Base-by-base conservation (phyloP, 2,113 vertebrate genomes). In the Nanorana parkeri region DNA sequence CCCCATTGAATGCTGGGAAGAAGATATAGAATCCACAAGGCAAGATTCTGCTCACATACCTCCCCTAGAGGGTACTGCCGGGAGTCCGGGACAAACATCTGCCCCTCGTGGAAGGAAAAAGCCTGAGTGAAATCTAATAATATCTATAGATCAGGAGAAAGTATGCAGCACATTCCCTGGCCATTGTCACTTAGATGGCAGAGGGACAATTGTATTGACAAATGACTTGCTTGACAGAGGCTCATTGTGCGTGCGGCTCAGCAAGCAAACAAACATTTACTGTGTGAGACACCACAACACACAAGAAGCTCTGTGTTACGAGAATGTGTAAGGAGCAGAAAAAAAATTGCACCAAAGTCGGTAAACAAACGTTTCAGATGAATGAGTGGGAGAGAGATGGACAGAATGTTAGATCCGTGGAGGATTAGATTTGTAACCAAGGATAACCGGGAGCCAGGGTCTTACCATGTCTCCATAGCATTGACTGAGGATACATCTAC, bases 181-280 rank as follows among this genome's bases (percentile, higher is more conserved):
- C 52, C 69, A 81, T 56, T 47, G 66, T 68, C 78, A 58, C 68
- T 11, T 68, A 47, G 64, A 76, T 76, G 64, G 71, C 71, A 83
- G 7, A n/a, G 69, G 19, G 47, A 75, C 71, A 82, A 82, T 82
- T 26, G 28, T 16, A 82, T 56, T 41, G 26, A 82, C 80, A 83
- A 76, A 76, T 28, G 3, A 24, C 80, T 47, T 54, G 26, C 63
- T 51, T 58, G 67, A 83, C 80, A 83, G 63, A 76, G 80, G 28
- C 64, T 52, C 72, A 83, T 76, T 83, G 80, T 83, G 19, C 13
- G 26, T 16, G 21, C 32, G 3, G 23, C 47, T 17, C 47, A 76
- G 61, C 28, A 17, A 76, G 52, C 72, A 74, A 76, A 83, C 80
- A 83, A 83, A 83, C 80, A 83, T 83, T 76, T 83, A 83, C 72